Evolutionary conservation across 2,113 vertebrate genomes (phyloP).

Genomic region (Zeus faber): DNA sequence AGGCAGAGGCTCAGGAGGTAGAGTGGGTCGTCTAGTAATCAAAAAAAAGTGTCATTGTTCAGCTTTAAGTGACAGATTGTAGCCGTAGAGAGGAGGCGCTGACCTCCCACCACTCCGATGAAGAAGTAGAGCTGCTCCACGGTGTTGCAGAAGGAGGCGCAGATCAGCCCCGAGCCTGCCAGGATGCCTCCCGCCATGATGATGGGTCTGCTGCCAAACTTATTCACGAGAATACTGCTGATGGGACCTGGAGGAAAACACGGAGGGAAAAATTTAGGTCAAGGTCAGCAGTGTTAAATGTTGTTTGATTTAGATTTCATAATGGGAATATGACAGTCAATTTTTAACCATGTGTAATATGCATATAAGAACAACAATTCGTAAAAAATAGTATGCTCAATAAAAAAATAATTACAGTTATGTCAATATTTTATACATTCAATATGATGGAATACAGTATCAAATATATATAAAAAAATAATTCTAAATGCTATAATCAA

Average conservation of each 20-base stretch:
- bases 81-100: conserved; percentile 51
- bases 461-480: no score
- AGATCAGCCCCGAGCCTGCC: conserved; percentile 79
- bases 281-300: neutral
- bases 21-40: no score
- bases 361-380: no score
- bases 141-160: conserved; percentile 90
- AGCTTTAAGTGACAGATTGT: neutral
- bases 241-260: conserved; percentile 78
- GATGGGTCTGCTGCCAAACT: conserved; percentile 89
- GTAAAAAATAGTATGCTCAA: no score
- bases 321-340: no score
- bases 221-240: conserved; percentile 96
- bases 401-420: no score
- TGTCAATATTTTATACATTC: no score
- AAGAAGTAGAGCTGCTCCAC: conserved; percentile 92
- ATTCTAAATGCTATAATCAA: no score
- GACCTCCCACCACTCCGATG: conserved; percentile 92
- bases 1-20: no score
- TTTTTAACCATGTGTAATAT: no score
- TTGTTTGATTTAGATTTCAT: no score
- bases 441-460: no score
- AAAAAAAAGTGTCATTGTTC: neutral
- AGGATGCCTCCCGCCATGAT: conserved; percentile 85
- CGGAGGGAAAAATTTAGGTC: neutral